Evolutionary conservation across 2,113 vertebrate species (phyloP).

Genomic region (Lethenteron reissneri): DNA sequence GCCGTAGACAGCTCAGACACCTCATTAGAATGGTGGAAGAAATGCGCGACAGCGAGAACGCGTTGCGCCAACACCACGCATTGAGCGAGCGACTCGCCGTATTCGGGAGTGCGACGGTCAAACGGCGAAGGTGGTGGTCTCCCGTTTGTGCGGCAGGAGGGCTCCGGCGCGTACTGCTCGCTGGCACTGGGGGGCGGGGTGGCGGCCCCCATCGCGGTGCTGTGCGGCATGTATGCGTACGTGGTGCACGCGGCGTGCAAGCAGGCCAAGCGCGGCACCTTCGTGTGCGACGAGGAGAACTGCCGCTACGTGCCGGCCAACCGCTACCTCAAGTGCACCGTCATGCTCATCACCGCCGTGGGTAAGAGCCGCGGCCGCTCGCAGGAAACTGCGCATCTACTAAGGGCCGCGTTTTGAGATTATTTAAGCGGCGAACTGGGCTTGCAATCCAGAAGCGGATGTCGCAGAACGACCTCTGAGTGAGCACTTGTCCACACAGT

Average conservation of each 20-base stretch:
- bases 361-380: background rate
- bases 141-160: too few relatives aligned
- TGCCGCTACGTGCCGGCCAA: conserved; percentile 1
- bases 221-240: background rate
- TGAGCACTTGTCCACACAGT: background rate
- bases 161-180: too few relatives aligned
- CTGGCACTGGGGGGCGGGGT: background rate
- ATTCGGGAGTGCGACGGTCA: too few relatives aligned
- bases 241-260: background rate
- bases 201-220: background rate
- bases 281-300: background rate
- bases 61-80: too few relatives aligned
- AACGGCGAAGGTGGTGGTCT: too few relatives aligned
- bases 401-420: background rate
- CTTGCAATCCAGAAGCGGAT: background rate
- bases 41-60: too few relatives aligned
- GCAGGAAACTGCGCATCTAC: background rate
- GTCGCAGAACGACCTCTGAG: background rate
- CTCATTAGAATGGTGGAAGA: too few relatives aligned
- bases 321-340: conserved; percentile 3
- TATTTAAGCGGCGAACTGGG: background rate
- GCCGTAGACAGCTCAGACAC: too few relatives aligned
- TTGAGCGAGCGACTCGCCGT: too few relatives aligned
- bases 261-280: conserved; percentile 3
- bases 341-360: background rate